Percentiles rank a stretch among this genome's conserved stretches.
phyloP scores from a whole-genome alignment of 2,888 invertebrate genomes.

The Temnothorax ravouxi region DNA sequence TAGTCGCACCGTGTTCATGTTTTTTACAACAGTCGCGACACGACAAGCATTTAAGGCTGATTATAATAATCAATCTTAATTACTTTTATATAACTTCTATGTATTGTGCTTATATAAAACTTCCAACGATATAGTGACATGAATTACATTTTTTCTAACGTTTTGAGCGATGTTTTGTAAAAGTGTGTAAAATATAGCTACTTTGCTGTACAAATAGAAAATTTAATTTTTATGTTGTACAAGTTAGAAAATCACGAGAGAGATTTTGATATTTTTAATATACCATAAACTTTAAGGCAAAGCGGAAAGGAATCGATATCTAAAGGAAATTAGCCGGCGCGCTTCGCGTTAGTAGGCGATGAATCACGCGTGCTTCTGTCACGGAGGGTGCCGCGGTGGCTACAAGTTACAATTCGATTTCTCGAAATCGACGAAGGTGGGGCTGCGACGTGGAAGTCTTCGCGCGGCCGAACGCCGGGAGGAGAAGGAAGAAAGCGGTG shows the following conservation, averaged over 20 bases:
- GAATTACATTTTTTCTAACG: background rate
- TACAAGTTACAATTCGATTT: conserved; percentile 85
- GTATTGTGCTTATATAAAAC: background rate
- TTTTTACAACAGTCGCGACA: conserved; percentile 73
- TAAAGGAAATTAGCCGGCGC: conserved; percentile 76
- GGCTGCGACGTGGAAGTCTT: conserved; percentile 21
- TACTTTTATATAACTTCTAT: conserved; percentile 18
- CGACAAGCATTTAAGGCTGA: conserved; percentile 76
- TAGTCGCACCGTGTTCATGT: conserved; percentile 76
- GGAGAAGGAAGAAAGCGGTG: conserved; percentile 61
- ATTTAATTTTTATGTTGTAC: background rate
- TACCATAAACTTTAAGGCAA: background rate
- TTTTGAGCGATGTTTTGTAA: background rate
- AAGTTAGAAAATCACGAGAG: background rate
- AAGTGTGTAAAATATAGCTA: background rate
- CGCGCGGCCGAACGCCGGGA: conserved; percentile 46
- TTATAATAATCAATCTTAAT: conserved; percentile 53
- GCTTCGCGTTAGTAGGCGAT: conserved; percentile 76
- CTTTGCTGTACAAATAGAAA: background rate
- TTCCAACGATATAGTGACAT: background rate
- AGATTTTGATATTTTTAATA: conserved; percentile 1
- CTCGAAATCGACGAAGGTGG: conserved; percentile 70
- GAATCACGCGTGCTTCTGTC: conserved; percentile 77
- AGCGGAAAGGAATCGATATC: conserved; percentile 70
- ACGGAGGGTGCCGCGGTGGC: conserved; percentile 68